These are phyloP conservation scores for Brachylomia viminalis DNA, from an alignment of 2,888 invertebrate genomes.

Conservation along the genomic window DNA sequence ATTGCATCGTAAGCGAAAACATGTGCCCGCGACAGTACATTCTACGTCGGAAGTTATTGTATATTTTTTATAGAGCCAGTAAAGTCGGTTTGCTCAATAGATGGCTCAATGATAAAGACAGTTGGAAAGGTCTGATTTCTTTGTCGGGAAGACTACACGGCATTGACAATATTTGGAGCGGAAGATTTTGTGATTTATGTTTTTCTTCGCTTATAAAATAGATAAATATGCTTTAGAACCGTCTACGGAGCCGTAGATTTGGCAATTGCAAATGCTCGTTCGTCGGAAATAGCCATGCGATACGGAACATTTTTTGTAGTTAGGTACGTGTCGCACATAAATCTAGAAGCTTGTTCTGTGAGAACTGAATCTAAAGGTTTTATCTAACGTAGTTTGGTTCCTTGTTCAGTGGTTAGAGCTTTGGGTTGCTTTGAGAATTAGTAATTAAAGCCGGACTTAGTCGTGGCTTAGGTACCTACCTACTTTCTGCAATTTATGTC, in stretches of 20 bases:
- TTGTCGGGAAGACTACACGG: conserved; percentile 66
- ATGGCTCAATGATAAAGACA: conserved; percentile 68
- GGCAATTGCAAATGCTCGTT: conserved; percentile 40
- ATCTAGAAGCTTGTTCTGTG: conserved; percentile 14
- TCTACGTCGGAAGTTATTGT: conserved; percentile 63
- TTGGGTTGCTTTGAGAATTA: conserved; percentile 20
- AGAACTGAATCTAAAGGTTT: conserved; percentile 20
- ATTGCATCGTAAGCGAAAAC: conserved; percentile 50
- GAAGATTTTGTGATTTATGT: conserved; percentile 70
- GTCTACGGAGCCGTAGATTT: conserved; percentile 35
- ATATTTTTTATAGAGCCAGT: conserved; percentile 69
- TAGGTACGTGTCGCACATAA: conserved; percentile 11
- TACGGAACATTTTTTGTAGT: conserved; percentile 13
- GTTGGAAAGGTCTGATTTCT: conserved; percentile 68
- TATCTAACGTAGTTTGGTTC: conserved; percentile 8
- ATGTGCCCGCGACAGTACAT: conserved; percentile 51
- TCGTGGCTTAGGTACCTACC: neutral
- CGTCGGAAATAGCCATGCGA: conserved; percentile 44
- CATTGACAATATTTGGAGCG: conserved; percentile 69
- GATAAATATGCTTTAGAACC: conserved; percentile 60
- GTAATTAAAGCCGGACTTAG: conserved; percentile 17
- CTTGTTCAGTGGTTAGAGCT: conserved; percentile 28
- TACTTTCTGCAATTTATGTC: neutral
- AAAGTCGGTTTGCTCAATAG: conserved; percentile 71
- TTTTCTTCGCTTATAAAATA: conserved; percentile 66